Conservation (phyloP, 2,888 invertebrate species). For the Cotesia congregata region DNA sequence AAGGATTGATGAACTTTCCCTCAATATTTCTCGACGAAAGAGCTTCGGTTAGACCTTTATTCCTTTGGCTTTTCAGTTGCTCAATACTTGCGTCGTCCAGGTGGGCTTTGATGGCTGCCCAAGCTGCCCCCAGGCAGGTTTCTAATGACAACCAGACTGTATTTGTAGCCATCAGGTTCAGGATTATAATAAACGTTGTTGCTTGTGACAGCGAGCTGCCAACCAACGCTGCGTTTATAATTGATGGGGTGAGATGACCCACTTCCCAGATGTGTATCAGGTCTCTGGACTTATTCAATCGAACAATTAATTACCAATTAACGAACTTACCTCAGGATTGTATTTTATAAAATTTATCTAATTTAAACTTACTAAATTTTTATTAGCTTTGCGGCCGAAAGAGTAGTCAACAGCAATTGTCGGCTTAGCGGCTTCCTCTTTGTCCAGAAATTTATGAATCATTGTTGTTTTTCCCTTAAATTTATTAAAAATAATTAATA, state of each 20-base stretch:
- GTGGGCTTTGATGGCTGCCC: background rate
- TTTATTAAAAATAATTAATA: slow-evolving; percentile 21
- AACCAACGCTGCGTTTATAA: slow-evolving; percentile 63
- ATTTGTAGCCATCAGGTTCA: background rate
- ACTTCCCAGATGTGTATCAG: slow-evolving; percentile 88
- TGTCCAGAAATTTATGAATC: slow-evolving; percentile 84
- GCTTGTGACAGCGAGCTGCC: slow-evolving; percentile 62
- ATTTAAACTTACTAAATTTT: slow-evolving; percentile 71
- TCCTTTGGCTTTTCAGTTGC: slow-evolving; percentile 52
- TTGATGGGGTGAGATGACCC: slow-evolving; percentile 74
- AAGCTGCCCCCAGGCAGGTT: background rate
- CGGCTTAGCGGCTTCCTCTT: slow-evolving; percentile 80
- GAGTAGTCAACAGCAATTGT: slow-evolving; percentile 90
- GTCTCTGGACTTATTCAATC: slow-evolving; percentile 73
- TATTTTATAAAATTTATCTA: no score
- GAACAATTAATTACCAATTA: no score
- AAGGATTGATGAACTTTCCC: slow-evolving; percentile 70
- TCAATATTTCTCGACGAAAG: background rate
- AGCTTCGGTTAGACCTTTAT: slow-evolving; percentile 45
- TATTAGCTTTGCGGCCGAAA: slow-evolving; percentile 81
- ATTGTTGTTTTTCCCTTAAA: slow-evolving; percentile 85
- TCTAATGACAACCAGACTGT: background rate
- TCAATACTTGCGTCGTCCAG: slow-evolving; percentile 56
- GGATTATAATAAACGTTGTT: slow-evolving; percentile 59
- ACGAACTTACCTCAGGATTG: no score